Conservation (phyloP, 2,797 vertebrate species). For the Adrianichthys oophorus region DNA sequence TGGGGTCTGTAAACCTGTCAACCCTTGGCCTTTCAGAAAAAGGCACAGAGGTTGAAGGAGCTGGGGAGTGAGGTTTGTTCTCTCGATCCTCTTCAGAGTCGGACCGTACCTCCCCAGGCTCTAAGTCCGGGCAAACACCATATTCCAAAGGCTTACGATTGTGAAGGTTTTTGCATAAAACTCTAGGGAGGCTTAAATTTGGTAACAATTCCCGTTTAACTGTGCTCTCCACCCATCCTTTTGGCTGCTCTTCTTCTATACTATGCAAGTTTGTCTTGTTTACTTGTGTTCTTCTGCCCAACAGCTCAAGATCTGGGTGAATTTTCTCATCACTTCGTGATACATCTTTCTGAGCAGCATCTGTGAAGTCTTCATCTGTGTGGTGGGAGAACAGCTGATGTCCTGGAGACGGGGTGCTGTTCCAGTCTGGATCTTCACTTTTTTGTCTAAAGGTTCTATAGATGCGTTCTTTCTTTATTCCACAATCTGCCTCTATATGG, state of each 20-base stretch:
- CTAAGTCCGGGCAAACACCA: constrained; percentile 84
- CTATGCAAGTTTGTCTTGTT: constrained; percentile 84
- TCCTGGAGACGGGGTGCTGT: constrained; percentile 82
- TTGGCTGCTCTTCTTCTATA: constrained; percentile 86
- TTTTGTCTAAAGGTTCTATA: constrained; percentile 93
- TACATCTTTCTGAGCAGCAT: constrained; percentile 86
- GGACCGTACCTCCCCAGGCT: constrained; percentile 95
- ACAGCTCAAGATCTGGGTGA: constrained; percentile 82
- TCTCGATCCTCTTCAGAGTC: constrained; percentile 95
- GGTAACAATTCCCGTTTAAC: constrained; percentile 87
- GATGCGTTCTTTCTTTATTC: constrained; percentile 90
- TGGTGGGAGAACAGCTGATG: constrained; percentile 82
- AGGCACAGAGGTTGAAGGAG: constrained; percentile 85
- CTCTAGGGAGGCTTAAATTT: constrained; percentile 87
- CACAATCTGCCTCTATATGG: constrained; percentile 85
- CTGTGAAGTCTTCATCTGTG: constrained; percentile 81
- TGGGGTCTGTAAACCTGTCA: constrained; percentile 91
- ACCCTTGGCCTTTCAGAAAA: constrained; percentile 88
- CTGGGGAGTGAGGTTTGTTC: constrained; percentile 87
- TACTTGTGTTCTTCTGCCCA: constrained; percentile 85
- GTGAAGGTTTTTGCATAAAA: constrained; percentile 85
- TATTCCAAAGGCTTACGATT: constrained; percentile 87
- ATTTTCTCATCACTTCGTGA: constrained; percentile 86
- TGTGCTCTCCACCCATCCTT: constrained; percentile 85
- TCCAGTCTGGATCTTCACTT: constrained; percentile 92